phyloP scores from a whole-genome alignment of 2,797 vertebrate species.

The Numenius phaeopus region DNA sequence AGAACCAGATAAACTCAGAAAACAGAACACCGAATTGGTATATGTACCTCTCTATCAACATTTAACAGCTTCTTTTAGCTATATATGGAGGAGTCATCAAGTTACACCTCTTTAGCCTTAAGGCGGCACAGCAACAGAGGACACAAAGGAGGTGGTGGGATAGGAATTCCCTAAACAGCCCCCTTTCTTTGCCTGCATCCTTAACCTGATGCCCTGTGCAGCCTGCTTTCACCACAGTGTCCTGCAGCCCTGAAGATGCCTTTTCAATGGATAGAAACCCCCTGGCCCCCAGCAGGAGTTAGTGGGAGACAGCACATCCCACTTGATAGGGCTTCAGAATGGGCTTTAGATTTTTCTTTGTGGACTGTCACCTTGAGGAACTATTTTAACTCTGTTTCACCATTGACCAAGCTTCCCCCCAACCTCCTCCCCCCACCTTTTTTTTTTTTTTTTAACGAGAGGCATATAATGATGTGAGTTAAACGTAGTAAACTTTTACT shows the following conservation, averaged over 20 bases:
- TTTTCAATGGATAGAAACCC: neutral
- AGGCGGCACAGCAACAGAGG: neutral
- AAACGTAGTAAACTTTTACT: neutral
- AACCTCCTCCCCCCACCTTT: neutral
- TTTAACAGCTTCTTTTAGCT: neutral
- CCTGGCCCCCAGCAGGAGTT: neutral
- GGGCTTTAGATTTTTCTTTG: neutral
- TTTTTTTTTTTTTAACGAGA: neutral
- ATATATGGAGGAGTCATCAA: neutral
- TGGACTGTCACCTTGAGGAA: neutral
- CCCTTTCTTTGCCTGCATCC: neutral
- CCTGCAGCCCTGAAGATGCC: neutral
- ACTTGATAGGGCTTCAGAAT: neutral
- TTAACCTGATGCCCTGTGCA: neutral
- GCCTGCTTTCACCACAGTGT: neutral
- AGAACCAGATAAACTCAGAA: neutral
- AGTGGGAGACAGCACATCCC: neutral
- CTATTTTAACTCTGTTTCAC: neutral
- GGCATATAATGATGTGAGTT: neutral
- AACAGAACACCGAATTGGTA: neutral
- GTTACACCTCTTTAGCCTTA: neutral
- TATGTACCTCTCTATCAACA: neutral
- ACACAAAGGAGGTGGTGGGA: neutral
- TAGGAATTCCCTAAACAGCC: neutral
- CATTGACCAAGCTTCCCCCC: rapidly evolving